Evolutionary conservation across 2,797 vertebrate species (phyloP).

Genomic region (Sorex maritimensis): DNA sequence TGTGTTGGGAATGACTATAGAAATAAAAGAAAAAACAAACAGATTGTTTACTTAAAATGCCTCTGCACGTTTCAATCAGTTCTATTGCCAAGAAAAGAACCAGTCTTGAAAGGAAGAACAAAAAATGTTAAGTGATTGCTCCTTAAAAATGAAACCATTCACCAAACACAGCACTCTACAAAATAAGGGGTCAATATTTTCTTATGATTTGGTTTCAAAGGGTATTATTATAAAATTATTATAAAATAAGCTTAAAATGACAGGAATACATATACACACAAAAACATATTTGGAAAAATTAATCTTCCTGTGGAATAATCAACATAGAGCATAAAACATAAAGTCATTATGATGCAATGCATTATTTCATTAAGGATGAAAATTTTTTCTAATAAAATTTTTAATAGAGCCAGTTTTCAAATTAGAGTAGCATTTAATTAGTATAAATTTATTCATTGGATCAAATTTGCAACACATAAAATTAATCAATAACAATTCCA

Average conservation of each 20-base stretch:
- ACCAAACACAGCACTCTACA: neutral
- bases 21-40: conserved; percentile 84
- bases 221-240: conserved; percentile 48
- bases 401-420: conserved; percentile 15
- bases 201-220: conserved; percentile 34
- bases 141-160: neutral
- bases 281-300: conserved; percentile 24
- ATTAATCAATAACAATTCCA: conserved; percentile 58
- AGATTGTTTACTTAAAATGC: conserved; percentile 29
- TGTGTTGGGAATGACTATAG: conserved; percentile 92
- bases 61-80: conserved; percentile 27
- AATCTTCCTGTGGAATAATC: neutral
- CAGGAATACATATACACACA: neutral
- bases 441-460: conserved; percentile 5
- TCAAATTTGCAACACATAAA: conserved; percentile 54
- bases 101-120: conserved; percentile 12
- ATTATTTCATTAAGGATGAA: conserved; percentile 9
- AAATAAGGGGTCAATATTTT: conserved; percentile 23
- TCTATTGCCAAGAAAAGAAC: conserved; percentile 25
- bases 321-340: neutral
- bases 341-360: conserved; percentile 15
- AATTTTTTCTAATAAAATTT: neutral
- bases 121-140: conserved; percentile 9
- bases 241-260: conserved; percentile 16
- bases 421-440: conserved; percentile 7